These are phyloP conservation scores for Erythrocercus mccallii DNA, from an alignment of 2,113 vertebrate genomes.

Conservation along the genomic window DNA sequence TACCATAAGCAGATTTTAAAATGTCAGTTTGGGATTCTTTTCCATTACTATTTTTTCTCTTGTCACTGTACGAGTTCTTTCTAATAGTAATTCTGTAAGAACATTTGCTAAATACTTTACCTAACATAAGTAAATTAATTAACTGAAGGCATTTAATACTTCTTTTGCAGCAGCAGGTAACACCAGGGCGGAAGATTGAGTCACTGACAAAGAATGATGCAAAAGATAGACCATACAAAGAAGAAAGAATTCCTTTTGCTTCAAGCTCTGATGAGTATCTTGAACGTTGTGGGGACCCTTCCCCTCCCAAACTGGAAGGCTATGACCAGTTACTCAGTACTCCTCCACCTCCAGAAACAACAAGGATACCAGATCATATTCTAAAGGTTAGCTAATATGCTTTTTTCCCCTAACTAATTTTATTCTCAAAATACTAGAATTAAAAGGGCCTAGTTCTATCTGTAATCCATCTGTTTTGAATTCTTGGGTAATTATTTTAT, in stretches of 20 bases:
- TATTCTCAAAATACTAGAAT: not conserved
- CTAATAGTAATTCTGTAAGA: not conserved
- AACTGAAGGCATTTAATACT: not conserved
- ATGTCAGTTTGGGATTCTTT: not conserved
- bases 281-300: constrained; percentile 41
- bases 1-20: not conserved
- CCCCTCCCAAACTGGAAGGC: constrained; percentile 61
- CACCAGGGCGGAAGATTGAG: not conserved
- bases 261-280: constrained; percentile 43
- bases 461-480: not conserved
- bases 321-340: constrained; percentile 69
- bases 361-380: constrained; percentile 73
- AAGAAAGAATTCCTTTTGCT: not conserved
- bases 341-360: constrained; percentile 77
- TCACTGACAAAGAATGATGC: not conserved
- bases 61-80: not conserved
- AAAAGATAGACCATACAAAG: not conserved
- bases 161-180: not conserved
- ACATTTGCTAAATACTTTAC: not conserved
- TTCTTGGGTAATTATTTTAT: not conserved
- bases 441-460: not conserved
- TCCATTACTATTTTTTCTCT: not conserved
- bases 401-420: not conserved
- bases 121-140: not conserved
- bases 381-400: constrained; percentile 63